A percentile compares a stretch with the other conserved stretches of the same genome.
These are phyloP conservation scores for Aulostomus chinensis DNA, from an alignment of 2,797 vertebrate species.

Conservation along the genomic window DNA sequence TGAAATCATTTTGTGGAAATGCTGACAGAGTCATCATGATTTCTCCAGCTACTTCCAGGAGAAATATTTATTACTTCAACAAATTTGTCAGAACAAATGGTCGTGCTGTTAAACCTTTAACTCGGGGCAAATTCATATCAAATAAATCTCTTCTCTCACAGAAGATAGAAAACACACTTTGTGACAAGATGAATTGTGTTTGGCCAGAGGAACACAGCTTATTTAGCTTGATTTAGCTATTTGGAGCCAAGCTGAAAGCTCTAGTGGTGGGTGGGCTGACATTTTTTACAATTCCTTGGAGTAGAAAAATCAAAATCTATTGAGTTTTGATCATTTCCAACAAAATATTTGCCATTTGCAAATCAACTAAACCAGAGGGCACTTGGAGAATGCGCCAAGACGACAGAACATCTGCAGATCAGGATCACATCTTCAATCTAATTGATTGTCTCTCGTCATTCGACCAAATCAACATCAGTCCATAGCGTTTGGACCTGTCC, in stretches of 20 bases:
- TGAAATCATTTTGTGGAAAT: conserved; percentile 51
- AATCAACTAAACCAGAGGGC: too few relatives aligned
- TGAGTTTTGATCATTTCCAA: too few relatives aligned
- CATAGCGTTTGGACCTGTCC: too few relatives aligned
- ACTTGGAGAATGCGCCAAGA: too few relatives aligned
- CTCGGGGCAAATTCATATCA: conserved; percentile 22
- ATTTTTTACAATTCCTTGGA: too few relatives aligned
- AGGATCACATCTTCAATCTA: too few relatives aligned
- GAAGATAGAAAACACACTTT: conserved; percentile 4
- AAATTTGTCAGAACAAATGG: conserved; percentile 51
- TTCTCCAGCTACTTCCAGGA: conserved; percentile 24
- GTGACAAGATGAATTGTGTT: not conserved
- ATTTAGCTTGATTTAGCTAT: not conserved
- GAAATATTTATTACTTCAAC: conserved; percentile 50
- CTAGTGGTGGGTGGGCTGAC: too few relatives aligned
- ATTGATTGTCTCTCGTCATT: too few relatives aligned
- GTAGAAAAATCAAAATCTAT: too few relatives aligned
- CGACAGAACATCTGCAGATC: too few relatives aligned
- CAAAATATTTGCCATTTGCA: too few relatives aligned
- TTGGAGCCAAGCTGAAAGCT: conserved; percentile 6
- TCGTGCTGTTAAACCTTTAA: conserved; percentile 25
- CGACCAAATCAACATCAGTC: too few relatives aligned
- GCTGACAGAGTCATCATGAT: conserved; percentile 52
- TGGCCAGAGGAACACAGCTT: not conserved
- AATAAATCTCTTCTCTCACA: conserved; percentile 22